Base-by-base conservation (phyloP, 2,797 vertebrate species). In the Cygnus olor region DNA sequence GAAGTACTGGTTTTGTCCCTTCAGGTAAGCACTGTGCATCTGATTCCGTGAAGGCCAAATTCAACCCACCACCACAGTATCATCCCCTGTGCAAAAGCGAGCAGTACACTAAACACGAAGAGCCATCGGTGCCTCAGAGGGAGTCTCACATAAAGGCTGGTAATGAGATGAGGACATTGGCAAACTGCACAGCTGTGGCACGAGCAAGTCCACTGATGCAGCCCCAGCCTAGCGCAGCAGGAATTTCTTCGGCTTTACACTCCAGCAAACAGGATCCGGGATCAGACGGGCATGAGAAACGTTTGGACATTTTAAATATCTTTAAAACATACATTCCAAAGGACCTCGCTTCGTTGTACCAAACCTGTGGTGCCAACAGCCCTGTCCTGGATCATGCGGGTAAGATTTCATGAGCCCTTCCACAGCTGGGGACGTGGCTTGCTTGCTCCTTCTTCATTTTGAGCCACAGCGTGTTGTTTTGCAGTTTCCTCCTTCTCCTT, bases 321-420 rank as follows among this genome's bases (percentile, higher is more conserved):
- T 98, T 99, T 95, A 99, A 99, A 98, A 99, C 98, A 44, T 99
- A 99, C 98, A 99, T 98, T 98, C 98, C 99, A 97, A 99, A 99
- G 77, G 99, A 99, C 85, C 97, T 99, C 82, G 98, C 99, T 70
- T 98, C 98, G 3, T 97, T 99, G 69, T 99, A 99, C 98, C 99
- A 99, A 96, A 99, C 99, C 97, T 99, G 99, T 98, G 98, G 99
- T 56, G 98, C 98, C 84, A 98, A 98, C 65, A 98, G 98, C 96
- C 98, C 98, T 19, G 98, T 98, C 93, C 93, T 98, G 40, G 99
- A 99, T 95, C 98, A 99, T 84, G 95, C 99, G 98, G 99, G 99
- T 99, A 97, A 98, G 98, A 51, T 60, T 90, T 54, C 65, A 77
- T 40, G 42, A 83, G 63, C 38, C 25, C 14, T 89, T 85, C 38